Percentiles rank a stretch among this genome's conserved stretches.
Evolutionary conservation across 1,140 invertebrate species (phyloP).

Genomic region (Bombus turneri): DNA sequence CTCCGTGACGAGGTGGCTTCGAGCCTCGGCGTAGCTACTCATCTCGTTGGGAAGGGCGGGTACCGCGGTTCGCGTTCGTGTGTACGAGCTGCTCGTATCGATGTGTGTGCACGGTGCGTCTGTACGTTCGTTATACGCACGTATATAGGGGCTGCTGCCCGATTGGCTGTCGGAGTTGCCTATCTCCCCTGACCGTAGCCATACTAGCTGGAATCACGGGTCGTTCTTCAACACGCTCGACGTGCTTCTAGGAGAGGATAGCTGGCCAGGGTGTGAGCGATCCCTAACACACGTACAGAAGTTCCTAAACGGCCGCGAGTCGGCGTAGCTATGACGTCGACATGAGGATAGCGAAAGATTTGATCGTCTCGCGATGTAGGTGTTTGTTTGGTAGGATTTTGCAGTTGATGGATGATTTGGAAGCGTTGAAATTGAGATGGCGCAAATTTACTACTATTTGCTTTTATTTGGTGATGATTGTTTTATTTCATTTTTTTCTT

Average conservation of each 20-base stretch:
- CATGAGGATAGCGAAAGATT: slow-evolving; percentile 12
- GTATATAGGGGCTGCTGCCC: slow-evolving; percentile 62
- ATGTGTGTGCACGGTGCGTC: slow-evolving; percentile 29
- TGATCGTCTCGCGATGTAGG: neutral
- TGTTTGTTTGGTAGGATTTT: neutral
- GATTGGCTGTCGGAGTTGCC: slow-evolving; percentile 66
- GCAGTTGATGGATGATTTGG: neutral
- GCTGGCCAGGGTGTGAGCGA: slow-evolving; percentile 23
- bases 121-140: slow-evolving; percentile 36
- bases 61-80: slow-evolving; percentile 39
- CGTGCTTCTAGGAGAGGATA: slow-evolving; percentile 38
- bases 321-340: slow-evolving; percentile 57
- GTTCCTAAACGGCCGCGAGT: slow-evolving; percentile 57
- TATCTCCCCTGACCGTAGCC: slow-evolving; percentile 64
- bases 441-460: too few relatives aligned
- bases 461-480: neutral
- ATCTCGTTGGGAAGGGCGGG: slow-evolving; percentile 62
- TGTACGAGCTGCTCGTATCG: neutral
- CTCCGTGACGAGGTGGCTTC: slow-evolving; percentile 70
- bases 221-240: slow-evolving; percentile 61
- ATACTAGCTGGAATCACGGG: slow-evolving; percentile 67
- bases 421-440: too few relatives aligned
- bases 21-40: slow-evolving; percentile 66
- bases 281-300: slow-evolving; percentile 56
- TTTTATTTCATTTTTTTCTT: neutral